phyloP scores from a whole-genome alignment of 2,797 vertebrate genomes.

The Labeo calbasu region DNA sequence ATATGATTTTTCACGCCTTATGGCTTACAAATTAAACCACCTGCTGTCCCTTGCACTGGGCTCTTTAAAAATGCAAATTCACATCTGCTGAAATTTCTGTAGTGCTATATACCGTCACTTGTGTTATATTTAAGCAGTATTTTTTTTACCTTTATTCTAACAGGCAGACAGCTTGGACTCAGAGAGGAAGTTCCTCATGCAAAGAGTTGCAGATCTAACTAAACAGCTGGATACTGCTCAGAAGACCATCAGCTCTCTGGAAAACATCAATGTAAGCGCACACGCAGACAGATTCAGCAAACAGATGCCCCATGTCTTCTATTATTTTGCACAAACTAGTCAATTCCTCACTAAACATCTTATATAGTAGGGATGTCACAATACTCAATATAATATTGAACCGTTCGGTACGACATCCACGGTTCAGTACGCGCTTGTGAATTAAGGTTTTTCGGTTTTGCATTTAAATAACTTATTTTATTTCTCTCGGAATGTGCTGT shows the following conservation, averaged over 20 bases:
- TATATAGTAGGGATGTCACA: too few species aligned
- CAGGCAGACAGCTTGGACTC: slow-evolving; percentile 74
- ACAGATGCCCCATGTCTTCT: background rate
- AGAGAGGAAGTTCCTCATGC: slow-evolving; percentile 74
- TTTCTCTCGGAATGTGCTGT: too few species aligned
- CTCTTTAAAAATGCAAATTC: slow-evolving; percentile 1
- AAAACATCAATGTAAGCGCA: slow-evolving; percentile 79
- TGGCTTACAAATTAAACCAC: background rate
- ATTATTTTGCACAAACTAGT: background rate
- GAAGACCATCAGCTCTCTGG: slow-evolving; percentile 73
- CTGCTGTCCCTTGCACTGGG: background rate
- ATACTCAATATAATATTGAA: too few species aligned
- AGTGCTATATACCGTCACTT: background rate
- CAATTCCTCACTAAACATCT: background rate
- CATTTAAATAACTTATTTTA: too few species aligned
- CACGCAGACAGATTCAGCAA: slow-evolving; percentile 1
- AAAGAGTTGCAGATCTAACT: slow-evolving; percentile 72
- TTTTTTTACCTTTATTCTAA: background rate
- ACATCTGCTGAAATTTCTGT: background rate
- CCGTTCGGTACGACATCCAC: too few species aligned
- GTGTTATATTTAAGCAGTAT: background rate
- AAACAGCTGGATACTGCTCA: slow-evolving; percentile 74
- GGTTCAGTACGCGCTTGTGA: too few species aligned
- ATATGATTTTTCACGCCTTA: slow-evolving; percentile 8
- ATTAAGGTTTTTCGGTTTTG: too few species aligned